A percentile compares a stretch with the other conserved stretches of the same genome.
Evolutionary conservation across 1,140 invertebrate species (phyloP).

Genomic region (Drepana arcuata): DNA sequence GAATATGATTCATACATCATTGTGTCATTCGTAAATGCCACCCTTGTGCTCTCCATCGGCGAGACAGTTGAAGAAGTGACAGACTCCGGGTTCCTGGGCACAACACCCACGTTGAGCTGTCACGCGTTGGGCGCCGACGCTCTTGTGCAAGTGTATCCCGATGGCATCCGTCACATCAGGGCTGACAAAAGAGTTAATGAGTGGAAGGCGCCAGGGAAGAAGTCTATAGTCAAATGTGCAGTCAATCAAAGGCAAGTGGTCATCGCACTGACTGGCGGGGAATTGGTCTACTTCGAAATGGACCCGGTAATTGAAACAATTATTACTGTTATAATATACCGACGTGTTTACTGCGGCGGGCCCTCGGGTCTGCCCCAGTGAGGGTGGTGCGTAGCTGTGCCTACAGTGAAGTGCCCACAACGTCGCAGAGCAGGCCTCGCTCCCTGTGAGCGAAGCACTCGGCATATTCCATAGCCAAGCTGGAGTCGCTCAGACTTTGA

Average conservation of each 20-base stretch:
- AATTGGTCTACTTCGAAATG: conserved; percentile 99
- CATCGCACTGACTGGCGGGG: conserved; percentile 96
- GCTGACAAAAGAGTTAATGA: conserved; percentile 98
- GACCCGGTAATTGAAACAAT: conserved; percentile 85
- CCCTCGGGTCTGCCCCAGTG: conserved; percentile 32
- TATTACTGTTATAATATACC: conserved; percentile 27
- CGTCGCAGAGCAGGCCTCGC: conserved; percentile 49
- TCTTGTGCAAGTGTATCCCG: conserved; percentile 97
- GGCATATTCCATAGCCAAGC: conserved; percentile 69
- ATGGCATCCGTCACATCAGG: conserved; percentile 98
- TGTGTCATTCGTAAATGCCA: conserved; percentile 99
- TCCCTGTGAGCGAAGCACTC: conserved; percentile 51
- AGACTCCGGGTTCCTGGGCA: conserved; percentile 98
- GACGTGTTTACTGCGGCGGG: conserved; percentile 47
- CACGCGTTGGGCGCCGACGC: conserved; percentile 98
- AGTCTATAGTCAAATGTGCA: conserved; percentile 97
- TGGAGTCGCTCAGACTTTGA: conserved; percentile 59
- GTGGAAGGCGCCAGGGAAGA: conserved; percentile 98
- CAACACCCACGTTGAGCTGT: conserved; percentile 97
- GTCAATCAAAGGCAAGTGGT: conserved; percentile 99
- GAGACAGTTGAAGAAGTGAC: conserved; percentile 99
- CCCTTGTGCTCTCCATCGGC: conserved; percentile 98
- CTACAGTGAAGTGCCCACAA: conserved; percentile 56
- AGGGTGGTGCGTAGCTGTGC: conserved; percentile 56
- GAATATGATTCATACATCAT: conserved; percentile 99